phyloP scores from a whole-genome alignment of 2,888 invertebrate species.

The Alcis repandata region DNA sequence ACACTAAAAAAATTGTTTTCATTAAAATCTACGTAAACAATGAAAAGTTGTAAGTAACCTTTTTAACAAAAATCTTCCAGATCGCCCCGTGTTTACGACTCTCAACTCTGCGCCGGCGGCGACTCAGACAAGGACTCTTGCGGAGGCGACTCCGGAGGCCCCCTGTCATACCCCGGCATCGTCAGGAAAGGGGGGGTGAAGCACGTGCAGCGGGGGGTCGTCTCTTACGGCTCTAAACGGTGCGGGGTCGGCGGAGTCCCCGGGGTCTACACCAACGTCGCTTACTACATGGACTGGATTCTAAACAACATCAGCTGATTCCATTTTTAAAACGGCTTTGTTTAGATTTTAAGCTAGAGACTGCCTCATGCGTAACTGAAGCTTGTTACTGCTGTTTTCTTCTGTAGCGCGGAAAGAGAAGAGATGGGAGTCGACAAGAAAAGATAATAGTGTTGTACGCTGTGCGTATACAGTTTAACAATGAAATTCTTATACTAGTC shows the following conservation, averaged over 20 bases:
- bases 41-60: no score
- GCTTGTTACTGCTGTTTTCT: slow-evolving; percentile 3
- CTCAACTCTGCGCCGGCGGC: slow-evolving; percentile 87
- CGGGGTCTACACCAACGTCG: slow-evolving; percentile 87
- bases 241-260: slow-evolving; percentile 85
- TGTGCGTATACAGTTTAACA: slow-evolving; percentile 3
- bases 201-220: slow-evolving; percentile 87
- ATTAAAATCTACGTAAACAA: no score
- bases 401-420: not conserved
- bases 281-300: slow-evolving; percentile 87
- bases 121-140: slow-evolving; percentile 87
- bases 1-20: no score
- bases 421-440: not conserved
- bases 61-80: slow-evolving; percentile 40
- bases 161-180: slow-evolving; percentile 79
- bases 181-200: slow-evolving; percentile 67
- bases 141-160: slow-evolving; percentile 90
- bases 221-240: slow-evolving; percentile 84
- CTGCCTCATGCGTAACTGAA: no score
- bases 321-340: not conserved
- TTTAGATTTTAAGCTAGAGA: no score
- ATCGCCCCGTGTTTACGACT: slow-evolving; percentile 65
- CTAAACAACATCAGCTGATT: slow-evolving; percentile 71
- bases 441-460: not conserved
- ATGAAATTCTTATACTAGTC: slow-evolving; percentile 28